Percentiles rank a stretch among this genome's conserved stretches.
Evolutionary conservation across 2,113 vertebrate genomes (phyloP).

Genomic region (Bambusicola thoracicus): DNA sequence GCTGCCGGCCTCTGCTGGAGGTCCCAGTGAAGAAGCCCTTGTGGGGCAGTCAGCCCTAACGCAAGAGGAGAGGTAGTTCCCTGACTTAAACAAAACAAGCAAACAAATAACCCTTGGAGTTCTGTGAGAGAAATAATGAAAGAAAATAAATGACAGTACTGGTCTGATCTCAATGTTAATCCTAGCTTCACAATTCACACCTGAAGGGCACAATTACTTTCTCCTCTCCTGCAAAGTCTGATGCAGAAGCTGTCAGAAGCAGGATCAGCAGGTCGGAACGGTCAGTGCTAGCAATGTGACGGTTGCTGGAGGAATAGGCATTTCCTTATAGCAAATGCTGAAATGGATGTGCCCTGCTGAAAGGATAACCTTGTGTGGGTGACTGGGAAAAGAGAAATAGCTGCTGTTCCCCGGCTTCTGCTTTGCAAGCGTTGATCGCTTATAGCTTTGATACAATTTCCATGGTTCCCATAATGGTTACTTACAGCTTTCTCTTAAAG

Average conservation of each 20-base stretch:
- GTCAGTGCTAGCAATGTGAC: not conserved
- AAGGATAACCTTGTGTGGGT: not conserved
- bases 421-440: not conserved
- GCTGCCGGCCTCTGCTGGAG: not conserved
- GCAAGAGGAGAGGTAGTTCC: not conserved
- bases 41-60: not conserved
- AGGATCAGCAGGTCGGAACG: not conserved
- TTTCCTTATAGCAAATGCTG: not conserved
- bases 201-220: not conserved
- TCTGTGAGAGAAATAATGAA: not conserved
- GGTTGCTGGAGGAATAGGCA: not conserved
- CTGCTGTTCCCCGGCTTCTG: not conserved
- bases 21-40: rapidly evolving
- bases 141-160: not conserved
- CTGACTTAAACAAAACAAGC: not conserved
- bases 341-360: not conserved
- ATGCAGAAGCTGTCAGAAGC: no score
- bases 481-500: not conserved
- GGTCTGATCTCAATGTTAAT: not conserved
- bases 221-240: not conserved
- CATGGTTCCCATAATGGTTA: rapidly evolving
- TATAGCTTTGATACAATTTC: not conserved
- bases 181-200: not conserved
- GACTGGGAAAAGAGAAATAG: not conserved
- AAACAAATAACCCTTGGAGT: not conserved